Evolutionary conservation across 2,113 vertebrate species (phyloP), one percentile per base, ranked within the genome.

Genomic region (Phalacrocorax pelagicus): DNA sequence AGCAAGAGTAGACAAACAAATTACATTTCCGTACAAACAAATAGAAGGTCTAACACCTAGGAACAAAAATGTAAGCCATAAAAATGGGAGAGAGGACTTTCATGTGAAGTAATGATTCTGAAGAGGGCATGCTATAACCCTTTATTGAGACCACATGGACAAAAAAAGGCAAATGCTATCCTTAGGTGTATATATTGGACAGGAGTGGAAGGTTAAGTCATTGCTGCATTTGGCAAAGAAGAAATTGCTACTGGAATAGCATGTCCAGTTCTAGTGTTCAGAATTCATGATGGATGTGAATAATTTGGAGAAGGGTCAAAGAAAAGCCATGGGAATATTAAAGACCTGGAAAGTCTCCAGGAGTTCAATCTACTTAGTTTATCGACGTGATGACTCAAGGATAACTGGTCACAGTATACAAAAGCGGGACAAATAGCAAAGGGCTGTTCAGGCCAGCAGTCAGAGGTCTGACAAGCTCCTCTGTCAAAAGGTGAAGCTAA

Each of bases 271-370:
- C 74, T 79, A 88, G 36, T 32, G 36, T 55, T 96, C 81, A 79
- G 87, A 92, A 81, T 69, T 92, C 40, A 32, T 96, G 96, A 96
- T 88, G 74, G 58, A 95, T 97, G 58, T 88, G 81, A 90, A 90
- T 73, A 92, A 96, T 85, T 93, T 96, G 94, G 62, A 94, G 66
- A 93, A 88, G 55, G 96, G 96, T 96, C 94, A 96, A 77, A 81
- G 27, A 92, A 95, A 96, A 96, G 93, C 90, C 94, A 90, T 96
- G 94, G 85, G 94, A 96, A 96, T 96, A 91, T 88, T 93, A 92
- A 95, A 88, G 87, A 88, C 58, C 85, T 97, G 92, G 96, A 96
- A 90, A 82, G 2, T 72, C 81, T 94, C 94, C 96, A 97, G 85
- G 49, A 92, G 51, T 88, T 75, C 86, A 95, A 88, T 89, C 93